A percentile compares a stretch with the other conserved stretches of the same genome.
Conservation (phyloP, 1,140 invertebrate genomes). For the Drosophila athabasca region DNA sequence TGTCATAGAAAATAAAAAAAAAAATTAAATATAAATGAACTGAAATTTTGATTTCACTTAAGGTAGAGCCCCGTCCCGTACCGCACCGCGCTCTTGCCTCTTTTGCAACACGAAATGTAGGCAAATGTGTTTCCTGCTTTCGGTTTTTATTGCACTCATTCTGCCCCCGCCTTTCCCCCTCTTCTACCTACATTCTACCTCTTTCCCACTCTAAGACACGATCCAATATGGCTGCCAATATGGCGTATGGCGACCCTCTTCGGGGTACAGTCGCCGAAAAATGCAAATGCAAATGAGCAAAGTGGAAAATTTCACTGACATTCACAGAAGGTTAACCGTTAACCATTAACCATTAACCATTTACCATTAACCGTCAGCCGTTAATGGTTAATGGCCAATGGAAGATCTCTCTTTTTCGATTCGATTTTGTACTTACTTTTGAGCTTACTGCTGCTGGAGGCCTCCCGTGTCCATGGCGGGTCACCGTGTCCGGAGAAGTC, state of each 20-base stretch:
- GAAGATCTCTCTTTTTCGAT: slow-evolving; percentile 6
- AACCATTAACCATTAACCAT: no score
- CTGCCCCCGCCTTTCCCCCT: background rate
- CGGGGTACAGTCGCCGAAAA: slow-evolving; percentile 36
- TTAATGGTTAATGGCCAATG: no score
- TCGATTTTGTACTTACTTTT: slow-evolving; percentile 89
- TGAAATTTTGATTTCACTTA: slow-evolving; percentile 64
- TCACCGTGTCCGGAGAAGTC: slow-evolving; percentile 98
- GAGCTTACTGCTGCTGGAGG: slow-evolving; percentile 90
- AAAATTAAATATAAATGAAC: slow-evolving; percentile 32
- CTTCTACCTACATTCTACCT: background rate
- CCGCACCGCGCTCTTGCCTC: background rate
- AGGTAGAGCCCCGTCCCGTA: background rate
- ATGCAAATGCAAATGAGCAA: slow-evolving; percentile 70
- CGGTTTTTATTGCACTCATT: slow-evolving; percentile 61
- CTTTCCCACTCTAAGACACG: slow-evolving; percentile 9
- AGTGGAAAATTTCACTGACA: slow-evolving; percentile 53
- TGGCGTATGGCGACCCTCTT: slow-evolving; percentile 38
- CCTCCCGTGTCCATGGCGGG: slow-evolving; percentile 95
- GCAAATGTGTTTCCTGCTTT: slow-evolving; percentile 70
- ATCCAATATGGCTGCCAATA: slow-evolving; percentile 63
- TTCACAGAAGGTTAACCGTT: background rate
- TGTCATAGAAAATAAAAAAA: slow-evolving; percentile 45
- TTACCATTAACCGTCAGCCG: no score
- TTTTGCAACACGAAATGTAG: slow-evolving; percentile 29